These are phyloP conservation scores for Andrena chrysosceles DNA, from an alignment of 2,888 invertebrate species.

Conservation along the genomic window DNA sequence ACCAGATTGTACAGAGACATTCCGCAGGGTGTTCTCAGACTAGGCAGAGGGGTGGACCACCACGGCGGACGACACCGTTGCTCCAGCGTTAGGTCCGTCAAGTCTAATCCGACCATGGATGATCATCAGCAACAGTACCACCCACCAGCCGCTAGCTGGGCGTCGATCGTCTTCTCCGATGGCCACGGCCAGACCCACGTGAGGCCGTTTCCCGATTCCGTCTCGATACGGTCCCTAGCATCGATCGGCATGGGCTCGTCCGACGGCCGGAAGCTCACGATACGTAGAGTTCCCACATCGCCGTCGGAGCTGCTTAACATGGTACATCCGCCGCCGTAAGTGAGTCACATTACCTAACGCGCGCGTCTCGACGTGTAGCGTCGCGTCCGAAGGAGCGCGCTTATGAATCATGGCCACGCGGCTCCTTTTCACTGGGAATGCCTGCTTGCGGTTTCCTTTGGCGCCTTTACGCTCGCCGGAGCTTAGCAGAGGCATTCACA, in stretches of 20 bases:
- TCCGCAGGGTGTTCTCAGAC: constrained; percentile 33
- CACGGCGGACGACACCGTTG: constrained; percentile 71
- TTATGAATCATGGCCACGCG: constrained; percentile 54
- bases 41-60: constrained; percentile 52
- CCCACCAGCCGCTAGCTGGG: constrained; percentile 77
- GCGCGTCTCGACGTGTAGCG: constrained; percentile 45
- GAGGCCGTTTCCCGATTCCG: constrained; percentile 86
- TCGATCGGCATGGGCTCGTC: constrained; percentile 96
- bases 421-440: constrained; percentile 19
- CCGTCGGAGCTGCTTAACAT: constrained; percentile 94
- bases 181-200: constrained; percentile 86
- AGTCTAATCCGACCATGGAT: constrained; percentile 76
- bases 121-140: constrained; percentile 75
- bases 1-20: constrained; percentile 47
- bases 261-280: constrained; percentile 94
- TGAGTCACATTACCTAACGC: constrained; percentile 80
- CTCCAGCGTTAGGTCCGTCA: constrained; percentile 80
- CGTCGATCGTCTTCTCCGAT: constrained; percentile 88
- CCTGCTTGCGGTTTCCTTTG: constrained; percentile 36
- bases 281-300: constrained; percentile 93
- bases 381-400: constrained; percentile 53
- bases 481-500: too few relatives aligned
- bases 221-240: constrained; percentile 92
- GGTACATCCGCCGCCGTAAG: constrained; percentile 93
- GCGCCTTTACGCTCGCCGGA: neutral